phyloP scores from a whole-genome alignment of 92 coral and sea anemone species.

The Meandrina meandrites region DNA sequence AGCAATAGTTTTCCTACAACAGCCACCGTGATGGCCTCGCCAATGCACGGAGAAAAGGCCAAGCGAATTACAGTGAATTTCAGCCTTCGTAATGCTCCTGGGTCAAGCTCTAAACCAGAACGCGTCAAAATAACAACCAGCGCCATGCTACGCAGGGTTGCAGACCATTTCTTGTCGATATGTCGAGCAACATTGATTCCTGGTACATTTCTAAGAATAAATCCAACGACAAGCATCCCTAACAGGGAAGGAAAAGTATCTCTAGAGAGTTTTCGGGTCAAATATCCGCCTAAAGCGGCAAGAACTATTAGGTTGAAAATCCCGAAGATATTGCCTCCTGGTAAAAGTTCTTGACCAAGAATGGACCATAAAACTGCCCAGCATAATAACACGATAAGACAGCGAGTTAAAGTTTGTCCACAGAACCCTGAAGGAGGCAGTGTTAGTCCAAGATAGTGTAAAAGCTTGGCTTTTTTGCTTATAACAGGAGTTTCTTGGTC shows the following conservation, averaged over 20 bases:
- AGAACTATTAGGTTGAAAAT: conserved; percentile 69
- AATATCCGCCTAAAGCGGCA: conserved; percentile 89
- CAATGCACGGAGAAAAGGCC: conserved; percentile 91
- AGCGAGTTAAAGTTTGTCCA: conserved; percentile 73
- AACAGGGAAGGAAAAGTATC: conserved; percentile 77
- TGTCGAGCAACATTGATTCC: conserved; percentile 75
- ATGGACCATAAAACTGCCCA: conserved; percentile 87
- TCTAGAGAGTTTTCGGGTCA: conserved; percentile 70
- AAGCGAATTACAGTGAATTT: conserved; percentile 89
- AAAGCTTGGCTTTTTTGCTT: conserved; percentile 5
- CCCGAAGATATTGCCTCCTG: conserved; percentile 94
- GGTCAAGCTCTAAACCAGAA: conserved; percentile 94
- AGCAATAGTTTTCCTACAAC: conserved; percentile 74
- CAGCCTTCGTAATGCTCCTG: conserved; percentile 76
- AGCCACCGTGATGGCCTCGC: conserved; percentile 90
- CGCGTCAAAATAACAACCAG: conserved; percentile 88
- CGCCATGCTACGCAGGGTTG: conserved; percentile 85
- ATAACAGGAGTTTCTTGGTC: conserved; percentile 19
- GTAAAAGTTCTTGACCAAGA: conserved; percentile 72
- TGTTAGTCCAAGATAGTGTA: conserved; percentile 28
- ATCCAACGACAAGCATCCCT: conserved; percentile 96
- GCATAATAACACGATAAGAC: conserved; percentile 51
- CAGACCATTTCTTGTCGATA: conserved; percentile 88
- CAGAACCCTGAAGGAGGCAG: conserved; percentile 71
- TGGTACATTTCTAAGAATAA: conserved; percentile 80